A percentile compares a stretch with the other conserved stretches of the same genome.
phyloP scores from a whole-genome alignment of 2,888 invertebrate genomes.

The Clivina fossor region DNA sequence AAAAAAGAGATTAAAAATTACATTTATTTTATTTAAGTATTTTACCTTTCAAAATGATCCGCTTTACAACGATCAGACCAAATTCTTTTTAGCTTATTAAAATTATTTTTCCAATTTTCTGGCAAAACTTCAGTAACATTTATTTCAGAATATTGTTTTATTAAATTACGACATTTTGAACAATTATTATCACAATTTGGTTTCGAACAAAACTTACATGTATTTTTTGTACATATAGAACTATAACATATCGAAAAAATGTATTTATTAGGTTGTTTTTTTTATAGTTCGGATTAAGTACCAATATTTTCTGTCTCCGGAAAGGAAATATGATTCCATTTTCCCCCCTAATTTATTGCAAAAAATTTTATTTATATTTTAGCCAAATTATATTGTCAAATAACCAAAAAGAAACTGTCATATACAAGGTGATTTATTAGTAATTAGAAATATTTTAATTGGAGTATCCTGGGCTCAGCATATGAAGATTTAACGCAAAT shows the following conservation, averaged over 20 bases:
- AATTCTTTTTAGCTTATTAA: conserved; percentile 3
- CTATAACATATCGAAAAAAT: background rate
- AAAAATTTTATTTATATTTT: conserved; percentile 1
- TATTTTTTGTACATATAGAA: no score
- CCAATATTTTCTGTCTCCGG: background rate
- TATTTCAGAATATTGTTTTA: background rate
- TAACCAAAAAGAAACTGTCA: background rate
- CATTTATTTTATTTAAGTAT: background rate
- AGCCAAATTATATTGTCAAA: background rate
- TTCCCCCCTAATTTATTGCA: background rate
- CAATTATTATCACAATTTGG: background rate
- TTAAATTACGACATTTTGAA: conserved; percentile 2
- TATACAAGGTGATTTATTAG: no score
- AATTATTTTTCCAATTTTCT: conserved; percentile 8
- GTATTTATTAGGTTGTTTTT: background rate
- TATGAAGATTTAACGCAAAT: no score
- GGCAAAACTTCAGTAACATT: background rate
- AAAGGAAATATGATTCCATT: background rate
- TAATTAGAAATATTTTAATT: no score
- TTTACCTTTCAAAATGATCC: background rate
- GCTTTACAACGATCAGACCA: conserved; percentile 6
- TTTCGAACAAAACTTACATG: no score
- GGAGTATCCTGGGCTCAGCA: no score
- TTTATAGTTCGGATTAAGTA: background rate
- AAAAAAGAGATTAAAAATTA: no score